phyloP scores from a whole-genome alignment of 1,140 invertebrate species.

The Akabosia matsudoensis region DNA sequence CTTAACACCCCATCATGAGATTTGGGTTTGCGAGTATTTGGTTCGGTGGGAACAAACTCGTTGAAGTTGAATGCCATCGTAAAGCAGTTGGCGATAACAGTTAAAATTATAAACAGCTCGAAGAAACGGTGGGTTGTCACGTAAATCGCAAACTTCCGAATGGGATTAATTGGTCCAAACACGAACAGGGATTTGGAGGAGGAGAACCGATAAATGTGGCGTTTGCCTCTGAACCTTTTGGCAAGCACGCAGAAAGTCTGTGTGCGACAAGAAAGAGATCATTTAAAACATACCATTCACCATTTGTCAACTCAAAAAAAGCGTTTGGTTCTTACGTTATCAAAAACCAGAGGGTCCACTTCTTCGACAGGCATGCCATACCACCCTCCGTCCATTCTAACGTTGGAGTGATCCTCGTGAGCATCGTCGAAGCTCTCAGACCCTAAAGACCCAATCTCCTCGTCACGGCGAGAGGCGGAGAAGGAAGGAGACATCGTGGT shows the following conservation, averaged over 20 bases:
- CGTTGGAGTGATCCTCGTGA: too few relatives aligned
- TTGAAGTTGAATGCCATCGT: constrained; percentile 90
- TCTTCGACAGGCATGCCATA: constrained; percentile 89
- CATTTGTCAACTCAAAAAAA: too few relatives aligned
- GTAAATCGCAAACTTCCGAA: constrained; percentile 78
- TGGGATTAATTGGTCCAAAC: constrained; percentile 84
- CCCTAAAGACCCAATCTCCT: too few relatives aligned
- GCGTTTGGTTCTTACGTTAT: too few relatives aligned
- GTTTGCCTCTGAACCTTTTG: constrained; percentile 83
- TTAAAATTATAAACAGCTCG: constrained; percentile 91
- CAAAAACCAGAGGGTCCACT: constrained; percentile 91
- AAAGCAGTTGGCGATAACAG: constrained; percentile 91
- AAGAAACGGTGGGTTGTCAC: constrained; percentile 90
- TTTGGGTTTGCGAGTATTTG: neutral
- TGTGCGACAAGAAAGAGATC: too few relatives aligned
- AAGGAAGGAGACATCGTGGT: too few relatives aligned
- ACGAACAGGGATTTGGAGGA: constrained; percentile 86
- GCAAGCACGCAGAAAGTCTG: constrained; percentile 84
- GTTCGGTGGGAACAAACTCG: neutral
- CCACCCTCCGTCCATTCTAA: too few relatives aligned
- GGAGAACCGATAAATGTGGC: constrained; percentile 87
- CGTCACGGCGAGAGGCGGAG: too few relatives aligned
- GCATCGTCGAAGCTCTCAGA: too few relatives aligned
- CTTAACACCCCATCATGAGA: too few relatives aligned
- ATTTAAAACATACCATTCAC: too few relatives aligned